These are phyloP conservation scores for Cyanoramphus novaezelandiae DNA, from an alignment of 2,113 vertebrate species.

Conservation along the genomic window DNA sequence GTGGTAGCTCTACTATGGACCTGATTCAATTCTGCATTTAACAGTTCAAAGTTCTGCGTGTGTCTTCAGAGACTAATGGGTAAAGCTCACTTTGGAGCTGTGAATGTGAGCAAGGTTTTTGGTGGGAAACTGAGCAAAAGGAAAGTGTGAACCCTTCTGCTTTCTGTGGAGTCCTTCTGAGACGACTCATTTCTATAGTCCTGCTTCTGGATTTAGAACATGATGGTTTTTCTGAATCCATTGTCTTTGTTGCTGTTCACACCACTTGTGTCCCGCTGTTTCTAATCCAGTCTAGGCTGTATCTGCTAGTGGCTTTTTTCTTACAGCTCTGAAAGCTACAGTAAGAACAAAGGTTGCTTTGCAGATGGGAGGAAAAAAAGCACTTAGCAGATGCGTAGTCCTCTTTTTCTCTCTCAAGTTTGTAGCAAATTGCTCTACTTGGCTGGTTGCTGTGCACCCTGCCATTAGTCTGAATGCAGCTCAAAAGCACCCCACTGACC, in stretches of 20 bases:
- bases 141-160: not conserved
- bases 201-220: not conserved
- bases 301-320: not conserved
- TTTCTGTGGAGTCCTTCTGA: not conserved
- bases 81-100: not conserved
- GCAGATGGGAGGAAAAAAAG: not conserved
- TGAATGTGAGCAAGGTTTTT: not conserved
- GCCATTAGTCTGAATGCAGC: slow-evolving; percentile 17
- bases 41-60: not conserved
- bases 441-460: slow-evolving; percentile 32
- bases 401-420: not conserved
- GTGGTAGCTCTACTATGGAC: not conserved
- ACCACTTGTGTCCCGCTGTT: not conserved
- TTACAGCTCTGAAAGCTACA: not conserved
- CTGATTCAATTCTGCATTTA: not conserved
- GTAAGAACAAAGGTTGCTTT: not conserved
- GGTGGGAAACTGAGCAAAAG: not conserved
- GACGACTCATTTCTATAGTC: not conserved
- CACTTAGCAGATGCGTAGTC: not conserved
- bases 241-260: not conserved
- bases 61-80: not conserved
- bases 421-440: slow-evolving; percentile 29
- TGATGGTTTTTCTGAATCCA: not conserved
- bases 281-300: not conserved
- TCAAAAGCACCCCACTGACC: slow-evolving; percentile 12